Evolutionary conservation across 2,888 invertebrate species (phyloP), one percentile per base, ranked within the genome.

Genomic region (Lycocerus yunnanus): DNA sequence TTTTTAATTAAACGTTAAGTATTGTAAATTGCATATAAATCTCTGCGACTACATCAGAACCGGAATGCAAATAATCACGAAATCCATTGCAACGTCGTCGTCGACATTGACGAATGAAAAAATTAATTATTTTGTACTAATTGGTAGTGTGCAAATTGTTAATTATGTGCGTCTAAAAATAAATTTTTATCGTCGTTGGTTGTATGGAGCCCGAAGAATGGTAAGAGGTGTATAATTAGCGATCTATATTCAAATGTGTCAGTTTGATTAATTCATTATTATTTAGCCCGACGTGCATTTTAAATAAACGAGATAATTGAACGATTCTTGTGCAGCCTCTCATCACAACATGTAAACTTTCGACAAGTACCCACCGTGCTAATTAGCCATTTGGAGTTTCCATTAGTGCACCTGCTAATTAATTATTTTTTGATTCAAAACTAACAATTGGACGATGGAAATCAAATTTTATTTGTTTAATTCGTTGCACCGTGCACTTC

Each of bases 401-500:
- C 8, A 43, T 43, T 43, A 43, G 43, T 43, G 43, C 43, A n/a
- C 43, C n/a, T 43, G 43, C 8, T 13, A n/a, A 43, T 43, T 13
- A 43, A 43, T 43, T 43, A n/a, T 43, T 43, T 27, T 43, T 43
- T 43, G n/a, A 43, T 43, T 43, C 13, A 43, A 43, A 43, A n/a
- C 43, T 6, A 43, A 43, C 43, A 43, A 43, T 43, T n/a, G 6
- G 6, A 1, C n/a, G 43, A 43, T 43, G 2, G n/a, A 43, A 43
- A 43, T 43, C 43, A 43, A 43, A 43, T 43, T n/a, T 43, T 6
- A n/a, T 43, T 43, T 5, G n/a, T 18, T 75, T 79, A 79, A 79
- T 79, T 24, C 11, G 21, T 24, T 79, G 78, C 75, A 73, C 77
- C 74, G 74, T 78, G 77, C 74, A 78, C 77, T 78, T 75, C 2